These are phyloP conservation scores for Drosophila eohydei DNA, from an alignment of 2,888 invertebrate genomes.

Conservation along the genomic window DNA sequence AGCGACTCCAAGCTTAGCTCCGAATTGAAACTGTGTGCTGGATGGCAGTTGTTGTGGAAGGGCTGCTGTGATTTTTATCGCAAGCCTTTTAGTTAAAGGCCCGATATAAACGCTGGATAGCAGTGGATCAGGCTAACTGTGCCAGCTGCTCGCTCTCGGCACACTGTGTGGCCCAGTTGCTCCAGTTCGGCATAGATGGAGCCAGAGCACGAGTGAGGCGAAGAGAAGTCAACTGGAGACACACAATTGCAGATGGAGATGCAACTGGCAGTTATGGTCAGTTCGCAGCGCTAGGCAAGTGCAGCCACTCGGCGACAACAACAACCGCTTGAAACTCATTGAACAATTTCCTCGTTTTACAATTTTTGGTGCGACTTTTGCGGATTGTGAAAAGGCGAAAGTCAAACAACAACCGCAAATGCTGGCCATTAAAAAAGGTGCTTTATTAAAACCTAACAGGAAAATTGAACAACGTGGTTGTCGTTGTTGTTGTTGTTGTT, in stretches of 20 bases:
- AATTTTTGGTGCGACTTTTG: conserved; percentile 68
- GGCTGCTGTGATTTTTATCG: conserved; percentile 69
- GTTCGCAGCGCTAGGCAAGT: conserved; percentile 35
- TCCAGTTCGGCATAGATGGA: conserved; percentile 45
- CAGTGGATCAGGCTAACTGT: conserved; percentile 31
- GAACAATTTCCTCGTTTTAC: conserved; percentile 67
- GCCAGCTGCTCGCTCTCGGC: conserved; percentile 32
- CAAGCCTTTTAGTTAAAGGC: conserved; percentile 70
- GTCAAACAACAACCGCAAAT: conserved; percentile 52
- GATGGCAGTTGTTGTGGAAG: conserved; percentile 26
- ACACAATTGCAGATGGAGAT: conserved; percentile 29
- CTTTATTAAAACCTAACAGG: conserved; percentile 65
- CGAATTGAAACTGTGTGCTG: conserved; percentile 33
- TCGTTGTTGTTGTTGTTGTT: neutral
- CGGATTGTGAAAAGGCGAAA: conserved; percentile 60
- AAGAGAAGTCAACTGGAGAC: conserved; percentile 13
- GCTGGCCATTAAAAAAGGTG: conserved; percentile 66
- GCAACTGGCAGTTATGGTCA: conserved; percentile 48
- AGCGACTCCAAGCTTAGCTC: conserved; percentile 14
- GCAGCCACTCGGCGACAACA: conserved; percentile 28
- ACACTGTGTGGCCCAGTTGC: conserved; percentile 65
- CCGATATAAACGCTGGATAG: conserved; percentile 37
- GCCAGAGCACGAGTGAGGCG: neutral
- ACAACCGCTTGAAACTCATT: conserved; percentile 44
- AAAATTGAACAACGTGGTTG: conserved; percentile 47